Evolutionary conservation across 2,888 invertebrate species (phyloP).

Genomic region (Creontiades dilutus): DNA sequence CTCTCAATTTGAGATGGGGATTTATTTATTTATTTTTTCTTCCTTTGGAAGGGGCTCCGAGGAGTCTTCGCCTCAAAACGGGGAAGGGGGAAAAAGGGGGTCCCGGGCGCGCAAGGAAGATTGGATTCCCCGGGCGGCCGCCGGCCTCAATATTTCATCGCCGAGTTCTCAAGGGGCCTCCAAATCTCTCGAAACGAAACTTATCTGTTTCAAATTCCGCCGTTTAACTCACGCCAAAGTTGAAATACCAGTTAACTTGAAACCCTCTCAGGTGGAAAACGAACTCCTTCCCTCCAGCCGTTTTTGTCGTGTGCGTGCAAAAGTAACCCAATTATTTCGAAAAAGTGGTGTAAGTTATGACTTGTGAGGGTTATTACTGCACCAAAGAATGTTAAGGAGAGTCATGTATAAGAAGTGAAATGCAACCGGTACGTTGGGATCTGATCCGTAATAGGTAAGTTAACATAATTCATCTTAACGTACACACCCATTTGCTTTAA

Average conservation of each 20-base stretch:
- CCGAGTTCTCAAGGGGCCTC: slow-evolving; percentile 15
- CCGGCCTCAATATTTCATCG: slow-evolving; percentile 58
- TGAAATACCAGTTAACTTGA: slow-evolving; percentile 29
- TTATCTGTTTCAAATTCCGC: slow-evolving; percentile 65
- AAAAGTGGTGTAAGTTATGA: background rate
- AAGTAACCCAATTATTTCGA: background rate
- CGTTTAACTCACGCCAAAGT: slow-evolving; percentile 55
- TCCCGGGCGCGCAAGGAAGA: slow-evolving; percentile 44
- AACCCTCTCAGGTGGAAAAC: slow-evolving; percentile 43
- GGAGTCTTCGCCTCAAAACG: background rate
- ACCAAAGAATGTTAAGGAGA: background rate
- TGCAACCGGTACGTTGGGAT: no score
- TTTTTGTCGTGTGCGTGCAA: slow-evolving; percentile 22
- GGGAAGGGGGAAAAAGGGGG: slow-evolving; percentile 28
- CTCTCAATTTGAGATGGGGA: slow-evolving; percentile 71
- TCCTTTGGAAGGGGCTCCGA: background rate
- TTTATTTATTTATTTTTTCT: slow-evolving; percentile 51
- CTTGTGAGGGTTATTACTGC: background rate
- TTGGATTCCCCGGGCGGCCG: slow-evolving; percentile 60
- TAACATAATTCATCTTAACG: no score
- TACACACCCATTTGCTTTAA: no score
- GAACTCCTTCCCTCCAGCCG: background rate
- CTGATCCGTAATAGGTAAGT: no score
- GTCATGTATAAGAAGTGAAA: no score
- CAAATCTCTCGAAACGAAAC: slow-evolving; percentile 53